Conservation (phyloP, 2,888 invertebrate genomes). For the Muscina levida region DNA sequence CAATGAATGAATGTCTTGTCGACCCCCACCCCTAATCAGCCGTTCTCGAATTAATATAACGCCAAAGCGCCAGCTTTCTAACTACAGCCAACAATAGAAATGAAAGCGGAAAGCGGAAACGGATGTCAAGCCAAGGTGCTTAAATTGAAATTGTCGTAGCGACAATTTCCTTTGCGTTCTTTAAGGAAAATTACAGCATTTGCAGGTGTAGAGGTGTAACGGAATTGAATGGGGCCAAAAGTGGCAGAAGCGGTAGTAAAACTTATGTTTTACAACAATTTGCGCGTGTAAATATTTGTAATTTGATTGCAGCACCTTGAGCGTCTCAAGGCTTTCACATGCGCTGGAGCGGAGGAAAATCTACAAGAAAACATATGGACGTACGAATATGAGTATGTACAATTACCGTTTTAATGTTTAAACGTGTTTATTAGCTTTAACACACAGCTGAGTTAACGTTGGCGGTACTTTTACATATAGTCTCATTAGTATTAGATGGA, state of each 20-base stretch:
- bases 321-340: slow-evolving; percentile 23
- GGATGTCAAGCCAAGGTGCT: slow-evolving; percentile 35
- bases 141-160: slow-evolving; percentile 50
- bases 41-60: slow-evolving; percentile 56
- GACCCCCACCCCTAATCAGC: not conserved
- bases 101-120: not conserved
- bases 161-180: slow-evolving; percentile 37
- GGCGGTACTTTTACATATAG: not conserved
- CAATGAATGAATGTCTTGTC: slow-evolving; percentile 1
- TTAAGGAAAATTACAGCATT: slow-evolving; percentile 38
- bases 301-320: slow-evolving; percentile 46
- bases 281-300: slow-evolving; percentile 59
- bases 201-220: slow-evolving; percentile 53
- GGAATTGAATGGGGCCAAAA: too few species aligned
- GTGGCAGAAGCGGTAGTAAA: slow-evolving; percentile 24
- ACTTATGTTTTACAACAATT: slow-evolving; percentile 61
- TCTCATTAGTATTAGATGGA: slow-evolving; percentile 44
- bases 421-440: slow-evolving; percentile 60
- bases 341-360: not conserved
- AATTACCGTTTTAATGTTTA: slow-evolving; percentile 12
- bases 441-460: slow-evolving; percentile 53
- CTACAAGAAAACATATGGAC: slow-evolving; percentile 46
- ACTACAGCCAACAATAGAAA: slow-evolving; percentile 20
- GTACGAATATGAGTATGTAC: not conserved
- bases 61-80: slow-evolving; percentile 5